phyloP scores from a whole-genome alignment of 2,113 vertebrate genomes.

The Charadrius vociferus region DNA sequence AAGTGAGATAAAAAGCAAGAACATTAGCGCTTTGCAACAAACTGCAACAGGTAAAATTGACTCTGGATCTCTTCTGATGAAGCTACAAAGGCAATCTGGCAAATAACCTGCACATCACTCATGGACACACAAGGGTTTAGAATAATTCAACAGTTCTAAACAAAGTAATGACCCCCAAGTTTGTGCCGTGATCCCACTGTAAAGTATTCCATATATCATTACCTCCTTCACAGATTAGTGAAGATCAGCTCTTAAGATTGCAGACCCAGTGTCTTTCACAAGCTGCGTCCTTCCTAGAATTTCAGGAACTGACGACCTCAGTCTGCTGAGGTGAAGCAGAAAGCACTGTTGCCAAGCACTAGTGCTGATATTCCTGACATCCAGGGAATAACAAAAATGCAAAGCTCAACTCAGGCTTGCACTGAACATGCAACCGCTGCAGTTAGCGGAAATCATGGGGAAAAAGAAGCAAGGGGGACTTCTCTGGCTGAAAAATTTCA shows the following conservation, averaged over 20 bases:
- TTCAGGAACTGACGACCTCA: not conserved
- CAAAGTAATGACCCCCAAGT: not conserved
- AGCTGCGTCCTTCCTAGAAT: not conserved
- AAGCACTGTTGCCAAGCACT: not conserved
- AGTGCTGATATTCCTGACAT: not conserved
- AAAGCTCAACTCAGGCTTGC: not conserved
- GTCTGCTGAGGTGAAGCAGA: not conserved
- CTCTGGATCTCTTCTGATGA: not conserved
- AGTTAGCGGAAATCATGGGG: not conserved
- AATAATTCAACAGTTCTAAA: not conserved
- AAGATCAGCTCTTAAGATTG: not conserved
- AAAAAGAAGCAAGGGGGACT: not conserved
- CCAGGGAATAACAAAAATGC: not conserved
- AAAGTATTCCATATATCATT: not conserved
- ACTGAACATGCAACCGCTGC: not conserved
- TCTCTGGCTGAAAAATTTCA: not conserved
- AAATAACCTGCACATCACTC: not conserved
- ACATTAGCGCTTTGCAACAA: not conserved
- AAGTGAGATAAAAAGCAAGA: not conserved
- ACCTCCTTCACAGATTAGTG: no score
- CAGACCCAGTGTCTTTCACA: not conserved
- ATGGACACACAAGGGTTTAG: not conserved
- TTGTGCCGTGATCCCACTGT: accelerated
- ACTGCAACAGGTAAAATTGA: not conserved
- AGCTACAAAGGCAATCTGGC: not conserved